Conservation (phyloP, 1,140 invertebrate genomes). For the Pseudobourletiella spinata region DNA sequence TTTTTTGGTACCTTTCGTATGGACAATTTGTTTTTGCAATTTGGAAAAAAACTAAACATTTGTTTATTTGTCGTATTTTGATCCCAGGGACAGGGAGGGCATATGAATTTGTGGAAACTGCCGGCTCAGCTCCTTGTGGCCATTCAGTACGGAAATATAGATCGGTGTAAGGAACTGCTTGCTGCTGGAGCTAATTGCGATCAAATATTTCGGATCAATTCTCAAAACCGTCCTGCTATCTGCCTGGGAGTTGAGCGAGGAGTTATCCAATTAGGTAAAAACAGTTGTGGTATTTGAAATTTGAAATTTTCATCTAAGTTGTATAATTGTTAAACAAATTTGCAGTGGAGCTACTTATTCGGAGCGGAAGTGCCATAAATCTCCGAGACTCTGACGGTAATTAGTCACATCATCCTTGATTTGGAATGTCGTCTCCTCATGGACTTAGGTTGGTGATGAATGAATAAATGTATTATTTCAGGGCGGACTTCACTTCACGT, state of each 20-base stretch:
- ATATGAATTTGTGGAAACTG: constrained; percentile 22
- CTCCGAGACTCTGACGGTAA: constrained; percentile 23
- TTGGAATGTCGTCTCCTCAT: neutral
- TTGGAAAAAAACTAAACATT: no score
- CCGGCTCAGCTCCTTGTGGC: constrained; percentile 21
- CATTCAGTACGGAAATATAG: constrained; percentile 25
- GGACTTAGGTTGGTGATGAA: neutral
- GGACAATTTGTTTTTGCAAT: no score
- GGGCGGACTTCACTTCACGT: constrained; percentile 24
- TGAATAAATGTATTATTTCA: neutral
- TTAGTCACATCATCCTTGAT: neutral
- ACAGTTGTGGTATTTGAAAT: neutral
- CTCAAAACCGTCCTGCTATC: constrained; percentile 16
- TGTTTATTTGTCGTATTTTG: no score
- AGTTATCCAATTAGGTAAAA: constrained; percentile 16
- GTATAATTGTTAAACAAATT: neutral
- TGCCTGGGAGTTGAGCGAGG: constrained; percentile 27
- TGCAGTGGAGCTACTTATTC: constrained; percentile 26
- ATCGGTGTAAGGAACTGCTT: constrained; percentile 16
- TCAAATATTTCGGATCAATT: constrained; percentile 28
- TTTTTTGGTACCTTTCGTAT: no score
- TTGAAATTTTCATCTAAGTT: no score
- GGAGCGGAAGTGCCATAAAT: constrained; percentile 23
- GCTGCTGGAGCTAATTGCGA: constrained; percentile 27
- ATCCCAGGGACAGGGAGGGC: no score